A percentile compares a stretch with the other conserved stretches of the same genome.
phyloP scores from a whole-genome alignment of 1,140 invertebrate genomes.

The Myzus persicae region DNA sequence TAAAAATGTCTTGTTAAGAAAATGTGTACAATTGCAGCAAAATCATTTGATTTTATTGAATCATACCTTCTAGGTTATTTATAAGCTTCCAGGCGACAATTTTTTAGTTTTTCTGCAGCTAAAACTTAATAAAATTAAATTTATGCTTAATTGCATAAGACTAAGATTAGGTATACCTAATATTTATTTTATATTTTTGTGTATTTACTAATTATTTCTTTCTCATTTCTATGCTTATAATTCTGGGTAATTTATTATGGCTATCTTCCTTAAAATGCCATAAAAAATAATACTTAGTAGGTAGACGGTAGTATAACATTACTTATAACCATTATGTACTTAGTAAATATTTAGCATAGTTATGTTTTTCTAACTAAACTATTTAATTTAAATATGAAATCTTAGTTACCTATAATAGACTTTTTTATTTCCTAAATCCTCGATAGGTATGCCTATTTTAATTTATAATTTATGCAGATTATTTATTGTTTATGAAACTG shows the following conservation, averaged over 20 bases:
- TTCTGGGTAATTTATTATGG: background rate
- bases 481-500: background rate
- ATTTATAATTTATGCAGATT: background rate
- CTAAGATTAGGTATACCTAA: background rate
- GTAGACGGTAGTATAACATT: background rate
- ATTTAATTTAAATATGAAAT: background rate
- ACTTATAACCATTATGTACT: background rate
- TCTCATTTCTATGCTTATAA: background rate
- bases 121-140: too few species aligned
- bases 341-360: background rate
- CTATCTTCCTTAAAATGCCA: background rate
- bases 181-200: background rate
- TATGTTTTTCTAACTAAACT: background rate
- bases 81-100: too few species aligned
- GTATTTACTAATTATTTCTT: background rate
- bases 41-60: too few species aligned
- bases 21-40: too few species aligned
- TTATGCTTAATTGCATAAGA: background rate
- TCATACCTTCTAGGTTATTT: too few species aligned
- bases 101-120: too few species aligned
- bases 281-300: background rate
- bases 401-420: background rate
- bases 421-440: background rate
- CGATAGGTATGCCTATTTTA: too few species aligned
- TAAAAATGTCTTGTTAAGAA: too few species aligned